These are phyloP conservation scores for Megaceryle alcyon DNA, from an alignment of 2,797 vertebrate genomes.

Conservation along the genomic window DNA sequence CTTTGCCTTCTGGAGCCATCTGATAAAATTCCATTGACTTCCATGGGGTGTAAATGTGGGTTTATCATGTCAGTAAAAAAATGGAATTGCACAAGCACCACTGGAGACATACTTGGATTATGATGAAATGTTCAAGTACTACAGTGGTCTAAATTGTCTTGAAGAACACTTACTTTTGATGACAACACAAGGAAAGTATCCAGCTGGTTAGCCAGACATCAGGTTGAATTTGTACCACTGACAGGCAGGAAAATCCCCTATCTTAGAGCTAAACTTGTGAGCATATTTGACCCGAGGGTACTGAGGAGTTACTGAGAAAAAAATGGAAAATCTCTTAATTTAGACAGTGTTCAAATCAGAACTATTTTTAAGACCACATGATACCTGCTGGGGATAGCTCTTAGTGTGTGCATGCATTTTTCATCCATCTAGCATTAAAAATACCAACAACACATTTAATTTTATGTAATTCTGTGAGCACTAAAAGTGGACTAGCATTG, in stretches of 20 bases:
- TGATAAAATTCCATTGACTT: constrained; percentile 56
- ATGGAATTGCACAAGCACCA: background rate
- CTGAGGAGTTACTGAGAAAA: background rate
- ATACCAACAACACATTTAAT: background rate
- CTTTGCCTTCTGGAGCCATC: background rate
- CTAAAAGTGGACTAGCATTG: background rate
- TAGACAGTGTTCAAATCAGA: background rate
- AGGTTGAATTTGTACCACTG: background rate
- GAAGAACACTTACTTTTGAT: background rate
- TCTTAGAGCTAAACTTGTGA: background rate
- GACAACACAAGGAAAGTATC: background rate
- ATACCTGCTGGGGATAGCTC: background rate
- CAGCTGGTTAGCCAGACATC: background rate
- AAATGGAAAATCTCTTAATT: background rate
- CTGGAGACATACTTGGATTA: background rate
- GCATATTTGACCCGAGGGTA: background rate
- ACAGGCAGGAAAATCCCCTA: background rate
- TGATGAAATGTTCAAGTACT: background rate
- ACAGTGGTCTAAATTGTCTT: background rate
- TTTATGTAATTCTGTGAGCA: background rate
- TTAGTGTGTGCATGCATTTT: background rate
- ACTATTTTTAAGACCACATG: constrained; percentile 3
- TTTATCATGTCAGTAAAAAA: constrained; percentile 17
- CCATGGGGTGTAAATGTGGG: background rate
- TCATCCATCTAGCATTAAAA: constrained; percentile 8